Conservation (phyloP, 2,113 vertebrate species). For the Carassius carassius region DNA sequence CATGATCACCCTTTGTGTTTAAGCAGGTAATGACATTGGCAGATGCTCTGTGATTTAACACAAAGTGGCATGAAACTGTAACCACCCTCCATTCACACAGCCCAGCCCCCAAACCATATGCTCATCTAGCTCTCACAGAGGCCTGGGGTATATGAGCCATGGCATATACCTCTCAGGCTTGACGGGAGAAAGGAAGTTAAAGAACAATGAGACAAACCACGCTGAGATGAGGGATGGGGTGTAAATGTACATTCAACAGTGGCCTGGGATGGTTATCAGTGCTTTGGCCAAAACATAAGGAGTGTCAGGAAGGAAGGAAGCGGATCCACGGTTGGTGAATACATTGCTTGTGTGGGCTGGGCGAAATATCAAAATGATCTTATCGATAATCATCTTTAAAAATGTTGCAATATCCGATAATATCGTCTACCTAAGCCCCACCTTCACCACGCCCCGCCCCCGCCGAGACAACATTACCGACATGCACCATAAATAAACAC, state of each 20-base stretch:
- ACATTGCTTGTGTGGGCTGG: not conserved
- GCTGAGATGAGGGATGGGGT: conserved; percentile 22
- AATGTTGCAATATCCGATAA: too few species aligned
- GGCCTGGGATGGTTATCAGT: conserved; percentile 33
- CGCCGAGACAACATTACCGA: too few species aligned
- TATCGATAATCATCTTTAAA: too few species aligned
- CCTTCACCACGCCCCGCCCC: too few species aligned
- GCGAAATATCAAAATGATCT: too few species aligned
- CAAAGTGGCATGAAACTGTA: conserved; percentile 31
- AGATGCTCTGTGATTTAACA: conserved; percentile 34
- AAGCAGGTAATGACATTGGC: conserved; percentile 29
- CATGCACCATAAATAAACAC: too few species aligned
- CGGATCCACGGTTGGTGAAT: not conserved
- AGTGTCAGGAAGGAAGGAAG: conserved; percentile 44
- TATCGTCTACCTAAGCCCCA: too few species aligned
- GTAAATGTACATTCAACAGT: conserved; percentile 6
- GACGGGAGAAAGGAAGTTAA: conserved; percentile 42
- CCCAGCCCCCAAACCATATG: conserved; percentile 30
- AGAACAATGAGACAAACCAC: conserved; percentile 50
- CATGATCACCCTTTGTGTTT: conserved; percentile 9
- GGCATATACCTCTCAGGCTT: conserved; percentile 28
- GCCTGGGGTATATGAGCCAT: not conserved
- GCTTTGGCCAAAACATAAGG: conserved; percentile 17
- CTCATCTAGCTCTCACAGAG: not conserved
- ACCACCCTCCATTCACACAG: not conserved